phyloP scores from a whole-genome alignment of 64 coral and sea anemone species.

The Stichodactyla helianthus region DNA sequence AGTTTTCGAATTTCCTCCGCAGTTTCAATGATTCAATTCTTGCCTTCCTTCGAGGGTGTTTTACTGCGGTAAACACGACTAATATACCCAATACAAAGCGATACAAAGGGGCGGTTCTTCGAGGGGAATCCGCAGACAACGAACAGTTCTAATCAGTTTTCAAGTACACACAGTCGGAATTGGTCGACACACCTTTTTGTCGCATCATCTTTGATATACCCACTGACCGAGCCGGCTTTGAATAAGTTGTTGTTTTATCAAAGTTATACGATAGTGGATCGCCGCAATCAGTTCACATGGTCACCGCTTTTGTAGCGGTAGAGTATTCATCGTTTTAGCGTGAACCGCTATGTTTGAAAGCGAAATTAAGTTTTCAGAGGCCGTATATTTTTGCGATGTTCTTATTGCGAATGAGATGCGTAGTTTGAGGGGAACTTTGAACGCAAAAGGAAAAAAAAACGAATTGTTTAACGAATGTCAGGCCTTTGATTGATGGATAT shows the following conservation, averaged over 20 bases:
- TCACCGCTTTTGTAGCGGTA: background rate
- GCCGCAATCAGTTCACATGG: background rate
- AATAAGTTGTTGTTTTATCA: background rate
- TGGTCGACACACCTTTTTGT: conserved; percentile 12
- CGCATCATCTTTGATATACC: conserved; percentile 3
- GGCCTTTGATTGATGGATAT: background rate
- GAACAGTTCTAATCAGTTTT: background rate
- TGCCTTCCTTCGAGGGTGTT: background rate
- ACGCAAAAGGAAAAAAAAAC: no score
- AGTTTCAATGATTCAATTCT: background rate
- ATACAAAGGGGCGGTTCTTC: background rate
- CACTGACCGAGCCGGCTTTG: background rate
- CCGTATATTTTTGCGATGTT: background rate
- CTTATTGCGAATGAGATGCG: background rate
- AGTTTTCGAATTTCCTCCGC: background rate
- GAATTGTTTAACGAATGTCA: conserved; percentile 6
- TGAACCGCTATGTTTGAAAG: background rate
- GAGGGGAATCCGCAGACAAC: background rate
- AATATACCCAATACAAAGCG: background rate
- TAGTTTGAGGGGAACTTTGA: no score
- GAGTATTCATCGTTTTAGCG: background rate
- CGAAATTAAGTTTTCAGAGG: background rate
- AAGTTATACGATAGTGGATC: background rate
- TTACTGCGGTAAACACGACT: background rate
- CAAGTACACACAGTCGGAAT: background rate